phyloP scores from a whole-genome alignment of 2,797 vertebrate genomes.

The Anniella stebbinsi region DNA sequence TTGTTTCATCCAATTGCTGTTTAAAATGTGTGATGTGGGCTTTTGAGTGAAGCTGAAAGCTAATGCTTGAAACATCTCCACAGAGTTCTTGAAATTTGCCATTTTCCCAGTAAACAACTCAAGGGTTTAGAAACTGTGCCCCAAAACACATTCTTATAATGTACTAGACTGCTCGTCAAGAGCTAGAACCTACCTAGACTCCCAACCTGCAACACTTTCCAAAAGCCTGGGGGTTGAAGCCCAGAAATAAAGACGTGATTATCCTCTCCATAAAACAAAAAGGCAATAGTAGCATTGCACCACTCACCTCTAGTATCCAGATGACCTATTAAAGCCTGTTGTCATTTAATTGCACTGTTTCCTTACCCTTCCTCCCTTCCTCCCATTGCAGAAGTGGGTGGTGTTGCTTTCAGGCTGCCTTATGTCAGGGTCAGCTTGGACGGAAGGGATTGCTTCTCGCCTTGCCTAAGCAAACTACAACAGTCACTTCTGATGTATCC shows the following conservation, averaged over 20 bases:
- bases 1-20: background rate
- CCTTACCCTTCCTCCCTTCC: no score
- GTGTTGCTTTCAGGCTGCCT: background rate
- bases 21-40: background rate
- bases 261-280: background rate
- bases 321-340: background rate
- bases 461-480: background rate
- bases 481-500: background rate
- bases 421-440: background rate
- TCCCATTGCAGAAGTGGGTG: background rate
- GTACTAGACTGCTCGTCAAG: background rate
- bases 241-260: background rate
- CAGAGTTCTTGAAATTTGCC: slow-evolving; percentile 44
- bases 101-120: slow-evolving; percentile 54
- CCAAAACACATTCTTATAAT: slow-evolving; percentile 38
- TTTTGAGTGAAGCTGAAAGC: background rate
- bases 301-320: background rate
- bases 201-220: background rate
- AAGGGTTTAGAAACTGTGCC: slow-evolving; percentile 51
- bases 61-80: slow-evolving; percentile 41
- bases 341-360: background rate
- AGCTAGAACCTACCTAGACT: background rate
- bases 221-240: background rate
- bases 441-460: background rate
- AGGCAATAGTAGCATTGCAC: background rate